These are phyloP conservation scores for Chymomyza procnemis DNA, from an alignment of 2,888 invertebrate genomes.

Conservation along the genomic window DNA sequence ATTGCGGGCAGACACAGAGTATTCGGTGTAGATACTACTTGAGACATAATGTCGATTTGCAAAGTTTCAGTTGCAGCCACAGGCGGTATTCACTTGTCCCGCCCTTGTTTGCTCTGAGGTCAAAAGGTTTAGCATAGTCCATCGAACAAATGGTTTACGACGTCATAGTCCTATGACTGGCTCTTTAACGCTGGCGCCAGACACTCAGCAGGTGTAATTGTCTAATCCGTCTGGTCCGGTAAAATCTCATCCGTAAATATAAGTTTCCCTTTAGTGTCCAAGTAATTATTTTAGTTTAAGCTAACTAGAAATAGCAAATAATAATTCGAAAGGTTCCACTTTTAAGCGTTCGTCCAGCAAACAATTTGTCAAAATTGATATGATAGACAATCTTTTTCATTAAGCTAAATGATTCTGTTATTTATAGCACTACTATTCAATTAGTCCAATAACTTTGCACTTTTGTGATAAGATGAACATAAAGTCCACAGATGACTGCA, in stretches of 20 bases:
- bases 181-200: conserved; percentile 20
- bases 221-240: conserved; percentile 11
- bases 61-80: background rate
- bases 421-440: background rate
- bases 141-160: background rate
- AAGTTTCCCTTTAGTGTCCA: background rate
- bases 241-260: background rate
- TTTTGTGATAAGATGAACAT: no score
- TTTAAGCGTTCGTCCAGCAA: no score
- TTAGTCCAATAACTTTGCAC: background rate
- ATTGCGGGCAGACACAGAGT: conserved; percentile 11
- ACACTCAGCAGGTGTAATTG: conserved; percentile 12
- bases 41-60: background rate
- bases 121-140: background rate
- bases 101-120: background rate
- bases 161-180: background rate
- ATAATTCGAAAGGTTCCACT: background rate
- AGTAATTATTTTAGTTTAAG: background rate
- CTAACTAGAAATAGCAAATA: no score
- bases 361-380: background rate
- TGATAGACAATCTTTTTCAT: background rate
- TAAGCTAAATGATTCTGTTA: background rate
- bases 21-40: background rate
- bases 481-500: background rate
- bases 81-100: background rate